Conservation (phyloP, 2,113 vertebrate genomes). For the Eidolon helvum region DNA sequence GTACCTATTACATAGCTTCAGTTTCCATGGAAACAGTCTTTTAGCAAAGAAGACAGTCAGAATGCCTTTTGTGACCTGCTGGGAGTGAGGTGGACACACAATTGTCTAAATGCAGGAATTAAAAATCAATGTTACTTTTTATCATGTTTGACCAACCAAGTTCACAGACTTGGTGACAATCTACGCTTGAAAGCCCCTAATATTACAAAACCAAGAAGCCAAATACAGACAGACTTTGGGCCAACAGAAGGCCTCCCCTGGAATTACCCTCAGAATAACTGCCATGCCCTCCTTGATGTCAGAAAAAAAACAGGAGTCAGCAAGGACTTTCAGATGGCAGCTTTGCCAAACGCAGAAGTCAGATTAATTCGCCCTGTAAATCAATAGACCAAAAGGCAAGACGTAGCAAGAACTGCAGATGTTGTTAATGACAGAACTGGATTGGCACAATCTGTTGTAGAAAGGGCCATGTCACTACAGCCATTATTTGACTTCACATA, state of each 20-base stretch:
- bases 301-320: constrained; percentile 54
- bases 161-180: not conserved
- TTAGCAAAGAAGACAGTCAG: not conserved
- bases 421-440: not conserved
- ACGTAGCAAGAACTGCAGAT: not conserved
- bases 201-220: not conserved
- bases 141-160: not conserved
- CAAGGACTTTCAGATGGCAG: constrained; percentile 29
- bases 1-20: not conserved
- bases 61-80: not conserved
- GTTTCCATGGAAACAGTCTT: not conserved
- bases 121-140: not conserved
- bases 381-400: constrained; percentile 19
- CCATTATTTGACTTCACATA: not conserved
- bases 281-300: not conserved
- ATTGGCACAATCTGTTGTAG: not conserved
- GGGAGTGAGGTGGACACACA: not conserved
- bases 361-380: constrained; percentile 27
- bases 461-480: not conserved
- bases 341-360: constrained; percentile 49
- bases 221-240: not conserved
- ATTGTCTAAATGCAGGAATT: not conserved
- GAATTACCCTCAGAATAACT: not conserved
- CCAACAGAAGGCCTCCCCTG: not conserved
- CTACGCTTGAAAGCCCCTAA: constrained; percentile 49